phyloP scores from a whole-genome alignment of 2,888 invertebrate genomes.

The Phrixothrix hirtus region DNA sequence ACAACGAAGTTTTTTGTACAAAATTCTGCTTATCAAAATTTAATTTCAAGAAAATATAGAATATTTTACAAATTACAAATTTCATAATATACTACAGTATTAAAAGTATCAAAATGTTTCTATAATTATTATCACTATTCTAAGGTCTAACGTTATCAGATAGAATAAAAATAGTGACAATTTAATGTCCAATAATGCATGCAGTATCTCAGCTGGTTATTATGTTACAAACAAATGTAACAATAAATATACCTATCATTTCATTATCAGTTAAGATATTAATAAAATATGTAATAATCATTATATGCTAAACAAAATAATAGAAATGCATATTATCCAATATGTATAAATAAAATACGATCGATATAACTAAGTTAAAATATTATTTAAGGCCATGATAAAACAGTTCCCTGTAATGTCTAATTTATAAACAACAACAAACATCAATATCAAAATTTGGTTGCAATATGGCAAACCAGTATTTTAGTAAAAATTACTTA shows the following conservation, averaged over 20 bases:
- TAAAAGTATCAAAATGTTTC: slow-evolving; percentile 29
- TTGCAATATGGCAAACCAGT: no score
- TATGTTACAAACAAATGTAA: background rate
- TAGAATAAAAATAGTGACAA: slow-evolving; percentile 7
- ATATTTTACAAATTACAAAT: slow-evolving; percentile 20
- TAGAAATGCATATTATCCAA: slow-evolving; percentile 22
- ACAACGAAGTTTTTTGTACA: slow-evolving; percentile 36
- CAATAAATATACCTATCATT: background rate
- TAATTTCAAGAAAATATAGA: slow-evolving; percentile 12
- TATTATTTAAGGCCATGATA: slow-evolving; percentile 27
- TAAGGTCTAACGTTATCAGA: slow-evolving; percentile 4
- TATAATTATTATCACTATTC: slow-evolving; percentile 8
- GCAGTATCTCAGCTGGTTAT: slow-evolving; percentile 1
- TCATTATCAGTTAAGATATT: no score
- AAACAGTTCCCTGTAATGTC: slow-evolving; percentile 20
- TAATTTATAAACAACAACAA: background rate
- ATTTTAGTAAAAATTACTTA: no score
- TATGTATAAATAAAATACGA: slow-evolving; percentile 32
- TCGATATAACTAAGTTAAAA: slow-evolving; percentile 21
- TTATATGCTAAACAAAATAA: slow-evolving; percentile 8
- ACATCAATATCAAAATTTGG: background rate
- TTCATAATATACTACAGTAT: slow-evolving; percentile 27
- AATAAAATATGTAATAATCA: background rate
- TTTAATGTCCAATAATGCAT: slow-evolving; percentile 2
- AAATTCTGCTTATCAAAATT: slow-evolving; percentile 17